Evolutionary conservation across 2,797 vertebrate species (phyloP).

Genomic region (Oryzias dopingdopingensis): DNA sequence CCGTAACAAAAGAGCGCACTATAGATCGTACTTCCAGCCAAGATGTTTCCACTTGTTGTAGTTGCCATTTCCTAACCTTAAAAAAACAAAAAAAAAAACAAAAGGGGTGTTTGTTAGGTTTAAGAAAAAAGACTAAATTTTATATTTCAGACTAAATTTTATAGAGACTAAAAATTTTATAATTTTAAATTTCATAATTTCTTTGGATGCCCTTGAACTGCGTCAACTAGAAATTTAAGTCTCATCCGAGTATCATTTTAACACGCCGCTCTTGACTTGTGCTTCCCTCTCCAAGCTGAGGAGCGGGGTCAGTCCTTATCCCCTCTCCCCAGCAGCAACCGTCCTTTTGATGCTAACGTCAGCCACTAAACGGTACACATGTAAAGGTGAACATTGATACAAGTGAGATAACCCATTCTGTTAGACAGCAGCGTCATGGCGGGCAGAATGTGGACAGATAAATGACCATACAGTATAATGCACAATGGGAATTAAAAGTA

Average conservation of each 20-base stretch:
- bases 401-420: slow-evolving; percentile 63
- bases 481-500: slow-evolving; percentile 82
- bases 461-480: slow-evolving; percentile 82
- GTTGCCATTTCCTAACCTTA: slow-evolving; percentile 55
- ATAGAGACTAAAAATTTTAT: too few species aligned
- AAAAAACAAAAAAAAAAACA: too few species aligned
- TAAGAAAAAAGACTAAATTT: neutral
- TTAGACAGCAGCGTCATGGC: slow-evolving; percentile 58
- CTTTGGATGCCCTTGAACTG: neutral
- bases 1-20: slow-evolving; percentile 72
- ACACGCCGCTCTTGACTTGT: slow-evolving; percentile 68
- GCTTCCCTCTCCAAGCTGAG: slow-evolving; percentile 61
- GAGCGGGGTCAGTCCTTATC: slow-evolving; percentile 68
- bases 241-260: slow-evolving; percentile 49
- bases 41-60: slow-evolving; percentile 56
- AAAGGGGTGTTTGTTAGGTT: slow-evolving; percentile 17
- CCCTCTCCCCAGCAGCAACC: slow-evolving; percentile 38
- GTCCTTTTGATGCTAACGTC: slow-evolving; percentile 63
- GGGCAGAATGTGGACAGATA: slow-evolving; percentile 70
- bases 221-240: slow-evolving; percentile 12
- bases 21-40: slow-evolving; percentile 57
- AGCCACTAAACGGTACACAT: slow-evolving; percentile 73
- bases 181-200: neutral
- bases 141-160: neutral
- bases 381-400: slow-evolving; percentile 74